Base-by-base conservation (phyloP, 2,797 vertebrate genomes). In the Phoebastria nigripes region DNA sequence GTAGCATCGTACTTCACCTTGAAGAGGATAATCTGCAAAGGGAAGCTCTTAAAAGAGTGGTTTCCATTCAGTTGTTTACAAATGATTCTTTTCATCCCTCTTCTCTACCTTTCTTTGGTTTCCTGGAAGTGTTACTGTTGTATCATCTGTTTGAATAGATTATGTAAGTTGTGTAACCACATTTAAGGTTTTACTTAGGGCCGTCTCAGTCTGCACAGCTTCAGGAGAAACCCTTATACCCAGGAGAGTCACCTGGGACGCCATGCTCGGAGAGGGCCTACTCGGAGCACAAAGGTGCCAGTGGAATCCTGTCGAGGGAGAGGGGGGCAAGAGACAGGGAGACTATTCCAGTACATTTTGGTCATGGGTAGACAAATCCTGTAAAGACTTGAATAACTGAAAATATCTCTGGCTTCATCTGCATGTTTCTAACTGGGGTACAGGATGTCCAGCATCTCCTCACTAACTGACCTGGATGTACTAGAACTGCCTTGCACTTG, bases 211-310 rank as follows among this genome's bases (percentile, higher is more conserved):
- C 47, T 46, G n/a, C n/a, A 19, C 16, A 46, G 25, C 39, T 86
- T 46, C 22, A 21, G 54, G 83, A 59, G 62, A 69, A 39, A 31
- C 22, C 44, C 18, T 51, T 28, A 7, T 31, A 19, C 55, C 35
- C 21, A 42, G 51, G 49, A 58, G 44, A 51, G 44, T 52, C 12
- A 11, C 11, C 7, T 62, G 47, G 35, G 24, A 20, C 8, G 5
- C 28, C 2, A 0, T n/a, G 31, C 25, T 46, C 10, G 8, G 63
- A 52, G 65, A 2, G 12, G 44, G 26, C 67, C 49, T 49, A 2
- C 42, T 56, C 1, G 2, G 44, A 47, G 58, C 67, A 12, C 35
- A n/a, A 8, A 17, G 31, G 41, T 46, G 42, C 39, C 24, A 28
- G 13, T 28, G 47, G 15, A 54, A 28, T 70, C 1, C 2, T 29